Evolutionary conservation across 1,140 invertebrate genomes (phyloP).

Genomic region (Ridgeia piscesae): DNA sequence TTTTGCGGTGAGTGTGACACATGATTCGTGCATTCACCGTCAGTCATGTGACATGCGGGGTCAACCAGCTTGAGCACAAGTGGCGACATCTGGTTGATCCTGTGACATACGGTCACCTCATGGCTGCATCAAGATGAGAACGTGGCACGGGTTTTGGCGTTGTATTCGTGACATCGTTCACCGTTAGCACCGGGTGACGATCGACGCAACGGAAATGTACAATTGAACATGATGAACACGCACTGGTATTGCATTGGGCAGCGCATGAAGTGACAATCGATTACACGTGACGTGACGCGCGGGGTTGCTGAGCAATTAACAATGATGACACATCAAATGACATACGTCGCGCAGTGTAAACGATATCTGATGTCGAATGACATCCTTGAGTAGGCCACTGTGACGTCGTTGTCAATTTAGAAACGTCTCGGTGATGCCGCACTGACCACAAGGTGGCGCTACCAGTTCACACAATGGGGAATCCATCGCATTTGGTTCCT

Average conservation of each 20-base stretch:
- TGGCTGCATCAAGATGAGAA: not conserved
- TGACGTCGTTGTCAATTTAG: not conserved
- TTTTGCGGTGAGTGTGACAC: not conserved
- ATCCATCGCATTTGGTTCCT: not conserved
- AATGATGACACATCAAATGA: not conserved
- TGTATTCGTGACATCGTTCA: not conserved
- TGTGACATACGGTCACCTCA: not conserved
- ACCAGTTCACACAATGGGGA: not conserved
- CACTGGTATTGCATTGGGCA: not conserved
- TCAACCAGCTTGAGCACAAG: not conserved
- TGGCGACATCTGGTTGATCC: not conserved
- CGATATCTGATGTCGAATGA: not conserved
- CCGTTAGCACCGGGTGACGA: not conserved
- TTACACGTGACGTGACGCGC: not conserved
- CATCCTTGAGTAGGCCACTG: not conserved
- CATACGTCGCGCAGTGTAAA: too few relatives aligned
- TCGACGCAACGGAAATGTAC: not conserved
- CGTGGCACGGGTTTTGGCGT: not conserved
- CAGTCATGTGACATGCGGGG: not conserved
- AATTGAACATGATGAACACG: not conserved
- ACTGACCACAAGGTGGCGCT: not conserved
- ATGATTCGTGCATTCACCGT: not conserved
- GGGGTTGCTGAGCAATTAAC: not conserved
- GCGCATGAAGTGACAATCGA: not conserved
- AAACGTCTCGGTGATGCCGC: not conserved